phyloP scores from a whole-genome alignment of 2,888 invertebrate genomes.

The Fragum fragum region DNA sequence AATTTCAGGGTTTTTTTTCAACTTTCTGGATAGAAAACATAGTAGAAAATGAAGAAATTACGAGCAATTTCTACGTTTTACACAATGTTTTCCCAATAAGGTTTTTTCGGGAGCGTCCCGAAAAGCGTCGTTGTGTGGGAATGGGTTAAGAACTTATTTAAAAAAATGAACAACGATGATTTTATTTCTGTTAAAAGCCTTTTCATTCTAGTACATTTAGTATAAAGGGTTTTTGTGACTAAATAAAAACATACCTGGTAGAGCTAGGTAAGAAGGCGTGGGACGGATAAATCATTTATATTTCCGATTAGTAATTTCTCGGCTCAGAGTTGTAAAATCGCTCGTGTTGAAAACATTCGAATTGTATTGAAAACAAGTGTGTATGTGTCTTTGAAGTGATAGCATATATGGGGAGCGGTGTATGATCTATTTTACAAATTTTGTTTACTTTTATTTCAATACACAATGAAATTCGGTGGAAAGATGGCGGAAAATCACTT shows the following conservation, averaged over 20 bases:
- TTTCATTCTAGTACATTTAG: no score
- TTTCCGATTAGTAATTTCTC: not conserved
- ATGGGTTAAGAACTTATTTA: no score
- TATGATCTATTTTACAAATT: not conserved
- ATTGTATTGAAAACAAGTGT: not conserved
- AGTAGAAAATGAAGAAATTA: no score
- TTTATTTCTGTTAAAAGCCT: no score
- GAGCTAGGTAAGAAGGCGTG: not conserved
- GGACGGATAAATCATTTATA: not conserved
- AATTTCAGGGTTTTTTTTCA: no score
- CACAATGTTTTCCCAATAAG: no score
- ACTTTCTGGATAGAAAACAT: no score
- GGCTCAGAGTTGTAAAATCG: not conserved
- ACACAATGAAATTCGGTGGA: constrained; percentile 25
- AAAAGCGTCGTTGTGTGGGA: no score
- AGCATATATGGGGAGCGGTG: not conserved
- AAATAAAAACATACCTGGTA: not conserved
- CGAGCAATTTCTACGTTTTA: no score
- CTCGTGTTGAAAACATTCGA: not conserved
- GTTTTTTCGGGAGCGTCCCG: no score
- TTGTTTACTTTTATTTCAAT: not conserved
- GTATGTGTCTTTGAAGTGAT: not conserved
- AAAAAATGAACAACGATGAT: no score
- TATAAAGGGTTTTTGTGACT: not conserved
- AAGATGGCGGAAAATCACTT: constrained; percentile 14